Evolutionary conservation across 2,888 invertebrate genomes (phyloP).

Genomic region (Micropterix aruncella): DNA sequence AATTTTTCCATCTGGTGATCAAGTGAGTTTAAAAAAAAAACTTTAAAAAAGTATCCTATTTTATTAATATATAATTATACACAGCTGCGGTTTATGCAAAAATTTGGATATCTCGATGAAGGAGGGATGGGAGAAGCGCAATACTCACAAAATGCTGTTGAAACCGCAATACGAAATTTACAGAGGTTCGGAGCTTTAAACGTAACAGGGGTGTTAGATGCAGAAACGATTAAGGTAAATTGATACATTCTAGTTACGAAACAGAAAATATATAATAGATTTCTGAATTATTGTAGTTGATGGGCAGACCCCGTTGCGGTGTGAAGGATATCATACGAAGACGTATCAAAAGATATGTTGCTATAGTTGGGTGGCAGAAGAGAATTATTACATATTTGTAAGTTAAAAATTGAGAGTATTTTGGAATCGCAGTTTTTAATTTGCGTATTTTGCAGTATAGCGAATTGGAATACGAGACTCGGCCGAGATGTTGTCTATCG

Average conservation of each 20-base stretch:
- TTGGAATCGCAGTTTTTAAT: conserved; percentile 1
- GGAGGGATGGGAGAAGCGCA: conserved; percentile 30
- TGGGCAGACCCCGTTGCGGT: conserved; percentile 54
- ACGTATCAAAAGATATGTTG: conserved; percentile 43
- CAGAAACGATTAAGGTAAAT: conserved; percentile 42
- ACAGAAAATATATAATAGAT: too few relatives aligned
- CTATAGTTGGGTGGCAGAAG: conserved; percentile 54
- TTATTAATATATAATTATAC: not conserved
- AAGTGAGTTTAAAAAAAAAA: too few relatives aligned
- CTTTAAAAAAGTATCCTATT: too few relatives aligned
- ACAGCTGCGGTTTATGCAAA: conserved; percentile 51
- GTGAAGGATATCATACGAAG: conserved; percentile 45
- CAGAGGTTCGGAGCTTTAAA: conserved; percentile 59
- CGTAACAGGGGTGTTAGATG: conserved; percentile 52
- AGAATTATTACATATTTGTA: conserved; percentile 53
- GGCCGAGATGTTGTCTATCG: conserved; percentile 36
- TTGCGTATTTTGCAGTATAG: conserved; percentile 33
- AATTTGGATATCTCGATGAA: conserved; percentile 54
- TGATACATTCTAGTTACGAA: too few relatives aligned
- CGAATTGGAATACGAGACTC: conserved; percentile 53
- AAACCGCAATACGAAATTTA: conserved; percentile 47
- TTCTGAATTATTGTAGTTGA: too few relatives aligned
- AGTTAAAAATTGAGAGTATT: conserved; percentile 16
- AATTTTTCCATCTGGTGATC: too few relatives aligned
- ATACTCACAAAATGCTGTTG: conserved; percentile 46